Evolutionary conservation across 2,113 vertebrate genomes (phyloP).

Genomic region (Tamias sibiricus): DNA sequence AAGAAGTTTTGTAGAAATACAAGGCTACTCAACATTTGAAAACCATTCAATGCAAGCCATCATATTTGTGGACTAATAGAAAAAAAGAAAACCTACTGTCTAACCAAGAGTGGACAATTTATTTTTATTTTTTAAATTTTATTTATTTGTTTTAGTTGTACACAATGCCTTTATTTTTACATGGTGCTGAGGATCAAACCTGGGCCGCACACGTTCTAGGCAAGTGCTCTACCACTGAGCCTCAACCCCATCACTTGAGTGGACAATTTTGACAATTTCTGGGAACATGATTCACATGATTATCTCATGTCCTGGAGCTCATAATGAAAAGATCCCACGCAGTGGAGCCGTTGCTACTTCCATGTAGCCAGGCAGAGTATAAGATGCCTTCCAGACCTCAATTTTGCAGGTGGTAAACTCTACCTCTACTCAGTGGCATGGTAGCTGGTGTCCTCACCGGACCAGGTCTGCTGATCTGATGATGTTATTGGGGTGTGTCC

Average conservation of each 20-base stretch:
- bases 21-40: too few relatives aligned
- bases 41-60: too few relatives aligned
- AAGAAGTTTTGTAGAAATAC: too few relatives aligned
- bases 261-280: not conserved
- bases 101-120: not conserved
- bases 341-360: not conserved
- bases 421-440: not conserved
- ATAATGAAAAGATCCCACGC: not conserved
- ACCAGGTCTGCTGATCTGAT: not conserved
- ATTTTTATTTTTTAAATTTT: too few relatives aligned
- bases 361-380: rapidly evolving
- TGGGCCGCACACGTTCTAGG: too few relatives aligned
- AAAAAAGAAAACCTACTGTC: too few relatives aligned
- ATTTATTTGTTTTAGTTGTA: too few relatives aligned
- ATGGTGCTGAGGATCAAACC: too few relatives aligned
- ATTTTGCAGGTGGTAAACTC: not conserved
- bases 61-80: too few relatives aligned
- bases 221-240: too few relatives aligned
- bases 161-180: too few relatives aligned
- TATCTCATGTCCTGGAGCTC: not conserved
- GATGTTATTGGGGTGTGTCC: not conserved
- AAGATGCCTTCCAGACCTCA: not conserved
- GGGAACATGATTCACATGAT: not conserved
- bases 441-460: not conserved
- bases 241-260: too few relatives aligned